A percentile compares a stretch with the other conserved stretches of the same genome.
These are phyloP conservation scores for Andrena minutula DNA, from an alignment of 2,888 invertebrate genomes.

Conservation along the genomic window DNA sequence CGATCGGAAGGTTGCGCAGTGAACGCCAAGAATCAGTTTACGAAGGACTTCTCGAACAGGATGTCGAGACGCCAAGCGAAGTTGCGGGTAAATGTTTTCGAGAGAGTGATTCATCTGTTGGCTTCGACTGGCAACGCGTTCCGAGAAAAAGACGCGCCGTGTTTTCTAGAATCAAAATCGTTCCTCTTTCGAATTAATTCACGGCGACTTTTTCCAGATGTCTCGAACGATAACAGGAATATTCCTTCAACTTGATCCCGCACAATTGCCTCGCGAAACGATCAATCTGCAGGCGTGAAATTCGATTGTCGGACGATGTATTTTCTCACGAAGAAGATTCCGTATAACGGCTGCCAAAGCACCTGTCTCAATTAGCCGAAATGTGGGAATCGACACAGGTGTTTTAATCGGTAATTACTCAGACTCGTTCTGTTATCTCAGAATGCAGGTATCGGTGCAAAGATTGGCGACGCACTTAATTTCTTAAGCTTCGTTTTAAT, in stretches of 20 bases:
- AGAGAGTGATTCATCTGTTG: conserved; percentile 4
- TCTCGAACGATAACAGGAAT: too few relatives aligned
- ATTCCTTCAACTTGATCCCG: neutral
- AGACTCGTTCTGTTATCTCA: too few relatives aligned
- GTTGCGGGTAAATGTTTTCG: conserved; percentile 1
- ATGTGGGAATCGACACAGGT: neutral
- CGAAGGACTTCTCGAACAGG: conserved; percentile 6
- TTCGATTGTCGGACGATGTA: neutral
- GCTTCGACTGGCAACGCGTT: conserved; percentile 3
- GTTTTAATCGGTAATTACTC: neutral
- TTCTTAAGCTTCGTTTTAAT: too few relatives aligned
- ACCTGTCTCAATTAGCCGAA: conserved; percentile 4
- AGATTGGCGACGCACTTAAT: too few relatives aligned
- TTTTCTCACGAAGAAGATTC: neutral
- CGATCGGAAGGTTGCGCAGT: neutral
- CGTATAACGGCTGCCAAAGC: neutral
- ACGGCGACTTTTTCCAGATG: too few relatives aligned
- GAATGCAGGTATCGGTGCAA: too few relatives aligned
- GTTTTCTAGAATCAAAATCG: neutral
- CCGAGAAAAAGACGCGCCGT: neutral
- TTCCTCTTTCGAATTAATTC: neutral
- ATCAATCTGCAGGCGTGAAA: neutral
- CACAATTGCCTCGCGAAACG: neutral
- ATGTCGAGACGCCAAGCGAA: neutral
- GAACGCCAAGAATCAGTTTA: neutral